Evolutionary conservation across 2,888 invertebrate species (phyloP).

Genomic region (Nephrotoma appendiculata): DNA sequence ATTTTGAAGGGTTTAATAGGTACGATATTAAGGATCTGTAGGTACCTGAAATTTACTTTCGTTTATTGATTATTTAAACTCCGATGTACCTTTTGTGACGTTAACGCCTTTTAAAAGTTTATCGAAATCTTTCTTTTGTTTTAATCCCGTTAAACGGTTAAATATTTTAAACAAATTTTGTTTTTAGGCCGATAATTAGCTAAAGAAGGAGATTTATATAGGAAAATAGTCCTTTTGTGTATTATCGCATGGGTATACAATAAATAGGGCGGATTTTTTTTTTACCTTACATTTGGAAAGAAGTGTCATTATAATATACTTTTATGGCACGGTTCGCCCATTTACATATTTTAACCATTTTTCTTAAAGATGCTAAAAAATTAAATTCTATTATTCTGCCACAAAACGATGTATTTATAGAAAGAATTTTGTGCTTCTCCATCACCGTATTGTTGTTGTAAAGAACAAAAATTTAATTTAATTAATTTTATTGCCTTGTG

Average conservation of each 20-base stretch:
- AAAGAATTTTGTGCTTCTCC: background rate
- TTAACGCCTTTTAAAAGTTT: background rate
- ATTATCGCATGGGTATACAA: background rate
- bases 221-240: background rate
- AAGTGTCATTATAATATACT: background rate
- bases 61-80: background rate
- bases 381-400: background rate
- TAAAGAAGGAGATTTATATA: background rate
- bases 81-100: background rate
- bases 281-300: background rate
- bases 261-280: background rate
- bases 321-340: background rate
- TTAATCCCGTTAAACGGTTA: background rate
- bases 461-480: background rate
- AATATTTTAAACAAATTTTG: background rate
- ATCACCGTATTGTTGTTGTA: background rate
- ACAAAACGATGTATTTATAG: background rate
- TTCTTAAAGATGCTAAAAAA: background rate
- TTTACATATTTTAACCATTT: background rate
- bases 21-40: background rate
- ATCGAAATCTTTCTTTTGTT: background rate
- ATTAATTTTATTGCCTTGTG: background rate
- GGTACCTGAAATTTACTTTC: background rate
- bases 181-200: background rate
- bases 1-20: too few relatives aligned